Evolutionary conservation across 2,113 vertebrate species (phyloP).

Genomic region (Irena cyanogastra): DNA sequence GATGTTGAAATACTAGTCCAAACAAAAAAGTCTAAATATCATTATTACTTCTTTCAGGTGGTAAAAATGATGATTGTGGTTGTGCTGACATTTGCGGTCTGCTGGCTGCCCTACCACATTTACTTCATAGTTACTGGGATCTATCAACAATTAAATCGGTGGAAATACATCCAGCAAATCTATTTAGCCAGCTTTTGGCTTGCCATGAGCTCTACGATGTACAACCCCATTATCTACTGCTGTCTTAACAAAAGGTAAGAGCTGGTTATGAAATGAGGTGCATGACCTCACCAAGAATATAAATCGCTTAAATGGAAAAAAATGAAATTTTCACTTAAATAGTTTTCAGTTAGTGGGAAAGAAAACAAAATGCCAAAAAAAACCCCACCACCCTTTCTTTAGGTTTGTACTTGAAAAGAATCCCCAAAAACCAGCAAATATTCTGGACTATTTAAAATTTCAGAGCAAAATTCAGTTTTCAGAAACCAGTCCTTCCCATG

Average conservation of each 20-base stretch:
- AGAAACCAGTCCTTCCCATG: fast-evolving
- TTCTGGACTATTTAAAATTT: background rate
- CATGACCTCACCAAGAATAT: background rate
- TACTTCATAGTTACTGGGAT: slow-evolving; percentile 91
- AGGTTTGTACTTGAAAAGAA: background rate
- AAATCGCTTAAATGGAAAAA: background rate
- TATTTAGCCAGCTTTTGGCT: slow-evolving; percentile 94
- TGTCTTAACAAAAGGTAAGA: slow-evolving; percentile 95
- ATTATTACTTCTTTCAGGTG: slow-evolving; percentile 74
- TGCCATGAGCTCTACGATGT: slow-evolving; percentile 98
- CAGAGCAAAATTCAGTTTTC: background rate
- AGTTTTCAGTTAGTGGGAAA: background rate
- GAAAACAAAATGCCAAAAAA: background rate
- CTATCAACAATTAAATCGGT: slow-evolving; percentile 77
- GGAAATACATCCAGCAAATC: slow-evolving; percentile 96
- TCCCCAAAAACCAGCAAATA: background rate
- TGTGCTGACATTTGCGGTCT: slow-evolving; percentile 92
- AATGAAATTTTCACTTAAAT: background rate
- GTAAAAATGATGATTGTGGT: slow-evolving; percentile 99
- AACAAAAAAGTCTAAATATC: background rate
- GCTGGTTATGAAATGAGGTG: background rate
- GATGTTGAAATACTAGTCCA: background rate
- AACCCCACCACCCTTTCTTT: fast-evolving
- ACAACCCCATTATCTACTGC: slow-evolving; percentile 98
- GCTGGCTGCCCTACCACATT: slow-evolving; percentile 95